phyloP scores from a whole-genome alignment of 2,113 vertebrate species.

The Neodon shergylaensis region DNA sequence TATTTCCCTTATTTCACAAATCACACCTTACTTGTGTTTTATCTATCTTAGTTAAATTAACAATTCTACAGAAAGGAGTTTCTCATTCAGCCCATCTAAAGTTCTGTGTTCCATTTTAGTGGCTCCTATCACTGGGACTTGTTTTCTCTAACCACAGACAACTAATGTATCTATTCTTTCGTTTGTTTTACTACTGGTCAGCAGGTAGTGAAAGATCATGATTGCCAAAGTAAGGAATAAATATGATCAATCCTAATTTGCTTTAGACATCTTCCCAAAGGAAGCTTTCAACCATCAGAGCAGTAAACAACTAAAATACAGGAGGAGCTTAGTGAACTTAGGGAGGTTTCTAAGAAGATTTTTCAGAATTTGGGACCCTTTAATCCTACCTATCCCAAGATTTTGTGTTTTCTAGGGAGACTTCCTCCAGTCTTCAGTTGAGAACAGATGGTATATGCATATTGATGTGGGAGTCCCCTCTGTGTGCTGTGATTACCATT shows the following conservation, averaged over 20 bases:
- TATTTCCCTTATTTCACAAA: background rate
- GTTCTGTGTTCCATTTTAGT: background rate
- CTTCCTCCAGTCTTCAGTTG: background rate
- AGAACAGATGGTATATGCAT: background rate
- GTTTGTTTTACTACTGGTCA: background rate
- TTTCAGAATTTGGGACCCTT: background rate
- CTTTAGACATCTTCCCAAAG: background rate
- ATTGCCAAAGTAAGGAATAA: background rate
- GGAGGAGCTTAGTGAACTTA: background rate
- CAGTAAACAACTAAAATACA: background rate
- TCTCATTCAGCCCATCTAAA: background rate
- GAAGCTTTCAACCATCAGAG: background rate
- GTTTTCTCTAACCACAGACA: background rate
- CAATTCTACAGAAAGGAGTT: background rate
- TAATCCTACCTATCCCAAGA: too few relatives aligned
- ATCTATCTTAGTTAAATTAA: background rate
- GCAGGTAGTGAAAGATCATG: background rate
- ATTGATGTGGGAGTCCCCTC: too few relatives aligned
- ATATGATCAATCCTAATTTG: background rate
- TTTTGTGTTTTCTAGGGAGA: background rate
- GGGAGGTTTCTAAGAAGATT: background rate
- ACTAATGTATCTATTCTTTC: background rate
- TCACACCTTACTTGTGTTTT: too few relatives aligned
- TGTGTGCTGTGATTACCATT: too few relatives aligned
- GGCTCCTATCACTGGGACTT: background rate